phyloP scores from a whole-genome alignment of 2,888 invertebrate species.

The Mayetiola destructor region DNA sequence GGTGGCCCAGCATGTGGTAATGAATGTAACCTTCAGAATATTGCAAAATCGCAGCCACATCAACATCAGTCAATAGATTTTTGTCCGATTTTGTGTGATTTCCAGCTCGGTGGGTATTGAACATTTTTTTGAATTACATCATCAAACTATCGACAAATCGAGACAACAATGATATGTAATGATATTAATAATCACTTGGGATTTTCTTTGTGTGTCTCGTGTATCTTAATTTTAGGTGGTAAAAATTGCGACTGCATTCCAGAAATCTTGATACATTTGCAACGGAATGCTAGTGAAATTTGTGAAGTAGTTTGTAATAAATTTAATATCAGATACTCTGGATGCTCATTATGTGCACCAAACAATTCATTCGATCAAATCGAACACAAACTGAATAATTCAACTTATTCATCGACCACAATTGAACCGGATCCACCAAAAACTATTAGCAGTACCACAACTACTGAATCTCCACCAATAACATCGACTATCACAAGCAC shows the following conservation, averaged over 20 bases:
- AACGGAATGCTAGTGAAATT: background rate
- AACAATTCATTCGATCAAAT: background rate
- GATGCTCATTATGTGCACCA: background rate
- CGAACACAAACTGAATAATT: background rate
- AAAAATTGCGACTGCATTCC: background rate
- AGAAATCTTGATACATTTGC: background rate
- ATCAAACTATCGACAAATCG: too few relatives aligned
- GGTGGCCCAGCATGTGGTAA: constrained; percentile 28
- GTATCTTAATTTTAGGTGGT: too few relatives aligned
- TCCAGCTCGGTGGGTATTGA: constrained; percentile 39
- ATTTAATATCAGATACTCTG: background rate
- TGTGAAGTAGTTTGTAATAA: background rate
- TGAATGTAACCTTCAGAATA: constrained; percentile 14
- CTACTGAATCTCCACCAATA: background rate
- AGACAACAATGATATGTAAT: too few relatives aligned
- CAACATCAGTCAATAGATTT: constrained; percentile 28
- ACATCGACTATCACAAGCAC: constrained; percentile 13
- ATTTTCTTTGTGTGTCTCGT: too few relatives aligned
- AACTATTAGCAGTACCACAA: background rate
- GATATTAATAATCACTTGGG: too few relatives aligned
- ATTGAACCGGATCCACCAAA: background rate
- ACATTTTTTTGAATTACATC: constrained; percentile 1
- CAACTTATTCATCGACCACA: background rate
- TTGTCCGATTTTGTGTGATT: constrained; percentile 45
- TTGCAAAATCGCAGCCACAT: background rate